These are phyloP conservation scores for Haplochromis vanheusdeni DNA, from an alignment of 2,113 vertebrate genomes.

Conservation along the genomic window DNA sequence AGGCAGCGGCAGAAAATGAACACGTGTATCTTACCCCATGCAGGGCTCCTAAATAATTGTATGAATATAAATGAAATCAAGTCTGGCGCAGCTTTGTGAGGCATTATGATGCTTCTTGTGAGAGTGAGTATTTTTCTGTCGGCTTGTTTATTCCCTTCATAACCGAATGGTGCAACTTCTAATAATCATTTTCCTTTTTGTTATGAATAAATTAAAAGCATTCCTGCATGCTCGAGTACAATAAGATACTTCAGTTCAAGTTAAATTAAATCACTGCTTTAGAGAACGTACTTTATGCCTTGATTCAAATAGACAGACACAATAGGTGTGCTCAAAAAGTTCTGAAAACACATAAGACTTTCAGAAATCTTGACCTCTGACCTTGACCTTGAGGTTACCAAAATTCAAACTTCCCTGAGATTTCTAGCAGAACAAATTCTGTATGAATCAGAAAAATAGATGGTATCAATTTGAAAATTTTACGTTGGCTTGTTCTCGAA, in stretches of 20 bases:
- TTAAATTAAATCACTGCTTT: background rate
- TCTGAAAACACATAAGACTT: background rate
- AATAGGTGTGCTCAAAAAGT: background rate
- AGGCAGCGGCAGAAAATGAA: background rate
- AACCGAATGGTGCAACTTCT: background rate
- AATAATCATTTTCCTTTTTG: background rate
- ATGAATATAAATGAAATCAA: background rate
- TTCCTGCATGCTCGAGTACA: background rate
- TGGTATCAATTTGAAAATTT: background rate
- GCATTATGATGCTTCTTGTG: background rate
- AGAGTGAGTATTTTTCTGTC: background rate
- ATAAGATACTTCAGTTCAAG: background rate
- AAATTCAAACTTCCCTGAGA: background rate
- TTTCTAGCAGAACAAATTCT: background rate
- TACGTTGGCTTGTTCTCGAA: background rate
- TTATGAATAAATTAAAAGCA: background rate
- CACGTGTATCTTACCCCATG: background rate
- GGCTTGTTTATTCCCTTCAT: background rate
- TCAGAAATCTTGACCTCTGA: background rate
- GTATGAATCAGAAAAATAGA: background rate
- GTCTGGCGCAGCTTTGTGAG: background rate
- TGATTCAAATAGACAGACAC: background rate
- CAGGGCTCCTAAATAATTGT: background rate
- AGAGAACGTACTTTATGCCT: background rate
- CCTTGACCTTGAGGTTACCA: background rate